Base-by-base conservation (phyloP, 2,113 vertebrate genomes). In the Cyanistes caeruleus region DNA sequence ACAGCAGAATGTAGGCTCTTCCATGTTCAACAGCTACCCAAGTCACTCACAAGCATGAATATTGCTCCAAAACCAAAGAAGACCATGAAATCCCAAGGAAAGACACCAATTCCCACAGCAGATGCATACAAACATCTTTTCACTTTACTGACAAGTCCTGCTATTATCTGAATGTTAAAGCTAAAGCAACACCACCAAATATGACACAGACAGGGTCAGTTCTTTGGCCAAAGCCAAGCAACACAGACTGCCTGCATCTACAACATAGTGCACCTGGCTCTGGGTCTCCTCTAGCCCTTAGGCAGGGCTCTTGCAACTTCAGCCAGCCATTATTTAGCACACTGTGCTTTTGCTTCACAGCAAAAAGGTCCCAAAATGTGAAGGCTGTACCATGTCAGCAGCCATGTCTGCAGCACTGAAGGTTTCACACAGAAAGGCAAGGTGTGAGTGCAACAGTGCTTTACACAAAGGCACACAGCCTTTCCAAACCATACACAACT, bases 311-410 rank as follows among this genome's bases (percentile, higher is more conserved):
- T 23, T 44, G 55, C 64, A 78, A 33, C 28, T 39, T 48, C 30
- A 87, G 13, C 60, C 43, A 82, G 22, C 28, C 56, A 19, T 8
- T 11, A 28, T 5, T 41, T 15, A 74, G 24, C 15, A 41, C 7
- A 31, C 22, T 18, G 18, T 33, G 43, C n/a, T 85, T 90, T 30
- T 0, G 0, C 23, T 37, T 72, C 69, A 82, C 44, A 78, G 33
- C 24, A 39, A 39, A 85, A 84, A 51, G 5, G 25, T 24, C n/a
- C 30, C 2, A 1, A 53, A 92, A 67, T 0, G 0, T 2, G 7
- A 75, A 24, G 25, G 39, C 28, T 75, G 27, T 30, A 69, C 52
- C 59, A 30, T 15, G 2, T 27, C 78, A 52, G n/a, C 49, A 69
- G 72, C n/a, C 43, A 1, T 0, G 5, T 44, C 43, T 70, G 20